phyloP scores from a whole-genome alignment of 2,888 invertebrate species.

The Ypsolopha scabrella region DNA sequence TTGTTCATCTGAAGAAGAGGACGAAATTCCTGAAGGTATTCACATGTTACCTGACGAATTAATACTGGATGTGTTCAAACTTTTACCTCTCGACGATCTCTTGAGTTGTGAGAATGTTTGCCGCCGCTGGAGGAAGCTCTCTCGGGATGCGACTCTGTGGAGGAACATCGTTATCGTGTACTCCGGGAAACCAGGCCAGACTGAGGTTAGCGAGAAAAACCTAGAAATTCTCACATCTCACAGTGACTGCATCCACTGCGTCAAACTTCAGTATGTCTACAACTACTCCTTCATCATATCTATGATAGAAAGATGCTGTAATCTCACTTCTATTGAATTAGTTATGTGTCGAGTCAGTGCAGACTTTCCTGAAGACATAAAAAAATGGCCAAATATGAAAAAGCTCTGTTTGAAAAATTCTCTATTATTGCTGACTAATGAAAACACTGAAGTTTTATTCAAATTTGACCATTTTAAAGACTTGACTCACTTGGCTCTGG shows the following conservation, averaged over 20 bases:
- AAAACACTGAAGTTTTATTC: constrained; percentile 26
- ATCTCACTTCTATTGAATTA: constrained; percentile 45
- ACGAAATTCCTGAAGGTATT: constrained; percentile 15
- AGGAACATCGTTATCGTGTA: constrained; percentile 35
- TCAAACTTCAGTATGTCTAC: constrained; percentile 52
- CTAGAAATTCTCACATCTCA: constrained; percentile 38
- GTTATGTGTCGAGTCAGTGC: constrained; percentile 51
- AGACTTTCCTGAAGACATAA: constrained; percentile 39
- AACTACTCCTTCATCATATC: constrained; percentile 36
- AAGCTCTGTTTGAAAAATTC: constrained; percentile 53
- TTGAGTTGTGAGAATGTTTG: constrained; percentile 45
- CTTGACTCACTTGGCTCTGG: constrained; percentile 37
- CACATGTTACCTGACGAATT: constrained; percentile 50
- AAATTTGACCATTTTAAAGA: constrained; percentile 40
- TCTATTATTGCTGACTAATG: constrained; percentile 22
- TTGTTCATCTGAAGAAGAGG: constrained; percentile 7
- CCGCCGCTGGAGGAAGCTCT: constrained; percentile 41
- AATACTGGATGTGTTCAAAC: constrained; percentile 43
- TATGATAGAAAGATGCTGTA: constrained; percentile 37
- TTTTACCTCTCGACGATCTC: constrained; percentile 38
- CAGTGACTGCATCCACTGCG: constrained; percentile 30
- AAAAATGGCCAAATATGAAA: constrained; percentile 39
- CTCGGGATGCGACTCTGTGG: constrained; percentile 42
- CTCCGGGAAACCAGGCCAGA: constrained; percentile 45
- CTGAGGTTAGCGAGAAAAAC: constrained; percentile 36